These are phyloP conservation scores for Poecile montanus DNA, from an alignment of 2,797 vertebrate genomes.

Conservation along the genomic window DNA sequence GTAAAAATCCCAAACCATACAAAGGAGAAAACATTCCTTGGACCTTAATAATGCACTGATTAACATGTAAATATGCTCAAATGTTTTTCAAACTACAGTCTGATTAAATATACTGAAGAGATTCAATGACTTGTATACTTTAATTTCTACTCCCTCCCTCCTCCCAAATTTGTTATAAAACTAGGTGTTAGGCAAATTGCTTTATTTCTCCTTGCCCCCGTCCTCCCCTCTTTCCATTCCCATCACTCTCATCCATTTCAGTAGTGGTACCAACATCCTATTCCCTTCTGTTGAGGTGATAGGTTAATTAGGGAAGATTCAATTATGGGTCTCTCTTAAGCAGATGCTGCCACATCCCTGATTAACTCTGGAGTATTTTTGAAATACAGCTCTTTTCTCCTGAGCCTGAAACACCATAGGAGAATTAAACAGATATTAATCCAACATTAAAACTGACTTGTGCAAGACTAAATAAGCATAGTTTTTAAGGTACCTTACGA, in stretches of 20 bases:
- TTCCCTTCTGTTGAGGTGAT: constrained; percentile 43
- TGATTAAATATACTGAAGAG: constrained; percentile 19
- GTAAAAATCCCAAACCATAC: not conserved
- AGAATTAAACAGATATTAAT: constrained; percentile 56
- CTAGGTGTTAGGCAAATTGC: constrained; percentile 1
- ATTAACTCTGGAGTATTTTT: constrained; percentile 49
- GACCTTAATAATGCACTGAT: not conserved
- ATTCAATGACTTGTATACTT: constrained; percentile 1
- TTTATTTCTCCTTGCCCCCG: not conserved
- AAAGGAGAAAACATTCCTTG: not conserved
- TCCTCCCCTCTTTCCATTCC: not conserved
- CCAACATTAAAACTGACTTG: not conserved
- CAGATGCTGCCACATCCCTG: constrained; percentile 61
- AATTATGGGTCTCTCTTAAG: constrained; percentile 51
- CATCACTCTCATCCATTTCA: constrained; percentile 30
- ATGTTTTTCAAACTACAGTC: constrained; percentile 28
- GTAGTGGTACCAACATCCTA: constrained; percentile 30
- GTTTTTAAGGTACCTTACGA: not conserved
- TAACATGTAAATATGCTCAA: not conserved
- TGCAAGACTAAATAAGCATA: not conserved
- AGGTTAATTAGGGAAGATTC: constrained; percentile 55
- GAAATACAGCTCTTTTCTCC: constrained; percentile 42
- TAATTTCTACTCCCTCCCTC: constrained; percentile 19
- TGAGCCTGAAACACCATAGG: not conserved
- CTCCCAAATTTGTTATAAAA: not conserved